Base-by-base conservation (phyloP, 2,888 invertebrate genomes). In the Thysanoteuthis rhombus region DNA sequence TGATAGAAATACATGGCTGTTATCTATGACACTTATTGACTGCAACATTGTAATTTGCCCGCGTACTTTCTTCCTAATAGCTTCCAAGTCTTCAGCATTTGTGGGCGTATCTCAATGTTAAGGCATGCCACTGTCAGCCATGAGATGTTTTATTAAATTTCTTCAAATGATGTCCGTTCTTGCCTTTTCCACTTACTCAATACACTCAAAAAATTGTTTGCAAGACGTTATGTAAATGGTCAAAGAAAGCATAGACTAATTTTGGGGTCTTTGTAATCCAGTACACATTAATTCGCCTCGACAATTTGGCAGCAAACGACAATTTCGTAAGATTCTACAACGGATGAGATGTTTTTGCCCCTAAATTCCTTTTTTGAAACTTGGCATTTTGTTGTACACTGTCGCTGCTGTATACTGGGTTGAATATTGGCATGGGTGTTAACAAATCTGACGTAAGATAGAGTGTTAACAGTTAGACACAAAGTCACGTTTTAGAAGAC, bases 51-150 rank as follows among this genome's bases (percentile, higher is more conserved):
- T 75, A 75, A n/a, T n/a, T 75, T 75, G 75, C n/a, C 25, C n/a
- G 75, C 75, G 75, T 75, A 75, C 36, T 75, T 75, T 12, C n/a
- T 36, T 36, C n/a, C 16, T 75, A 75, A 75, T 75, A 75, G n/a
- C n/a, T 12, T 75, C 32, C n/a, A 75, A 75, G n/a, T 36, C n/a
- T n/a, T 36, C 75, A 75, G n/a, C n/a, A 16, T 75, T n/a, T 75
- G 75, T n/a, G n/a, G 75, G 75, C 75, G 75, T 75, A 75, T 75
- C n/a, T n/a, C n/a, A 75, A n/a, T 75, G n/a, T 75, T 75, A 75
- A 16, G n/a, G n/a, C n/a, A 75, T 75, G 75, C 75, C n/a, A 75
- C n/a, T 25, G n/a, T 75, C 75, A 75, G 75, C 36, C 75, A 36
- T 12, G 19, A 36, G 75, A 75, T n/a, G 16, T 75, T n/a, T n/a